phyloP scores from a whole-genome alignment of 1,140 invertebrate genomes.

The Phymastichus coffea region DNA sequence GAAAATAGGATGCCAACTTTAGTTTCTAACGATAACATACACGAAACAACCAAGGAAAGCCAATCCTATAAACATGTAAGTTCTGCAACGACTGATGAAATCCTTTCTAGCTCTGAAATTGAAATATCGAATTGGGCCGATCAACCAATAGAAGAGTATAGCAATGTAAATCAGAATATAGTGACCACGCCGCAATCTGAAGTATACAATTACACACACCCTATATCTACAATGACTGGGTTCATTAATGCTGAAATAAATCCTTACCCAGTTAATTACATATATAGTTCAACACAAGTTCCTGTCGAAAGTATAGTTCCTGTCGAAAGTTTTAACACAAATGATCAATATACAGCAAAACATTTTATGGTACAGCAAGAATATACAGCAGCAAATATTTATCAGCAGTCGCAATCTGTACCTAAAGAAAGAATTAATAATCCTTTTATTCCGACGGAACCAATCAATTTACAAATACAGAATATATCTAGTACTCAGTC shows the following conservation, averaged over 20 bases:
- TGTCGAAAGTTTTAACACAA: slow-evolving; percentile 36
- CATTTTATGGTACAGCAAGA: slow-evolving; percentile 35
- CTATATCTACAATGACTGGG: slow-evolving; percentile 56
- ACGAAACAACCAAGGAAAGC: neutral
- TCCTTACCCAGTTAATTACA: slow-evolving; percentile 44
- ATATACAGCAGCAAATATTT: slow-evolving; percentile 39
- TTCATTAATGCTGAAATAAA: slow-evolving; percentile 56
- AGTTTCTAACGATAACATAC: neutral
- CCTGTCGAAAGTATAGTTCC: slow-evolving; percentile 34
- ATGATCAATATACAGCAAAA: slow-evolving; percentile 34
- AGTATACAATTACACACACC: slow-evolving; percentile 56
- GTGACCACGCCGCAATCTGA: slow-evolving; percentile 23
- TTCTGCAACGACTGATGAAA: neutral
- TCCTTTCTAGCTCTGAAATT: neutral
- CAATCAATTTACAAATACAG: neutral
- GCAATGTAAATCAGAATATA: slow-evolving; percentile 25
- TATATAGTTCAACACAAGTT: slow-evolving; percentile 38
- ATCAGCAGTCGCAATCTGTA: slow-evolving; percentile 35
- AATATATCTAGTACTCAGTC: neutral
- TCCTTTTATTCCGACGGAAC: neutral
- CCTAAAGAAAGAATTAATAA: neutral
- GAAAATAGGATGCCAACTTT: neutral
- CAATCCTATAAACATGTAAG: neutral
- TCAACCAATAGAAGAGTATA: slow-evolving; percentile 31
- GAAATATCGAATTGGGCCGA: slow-evolving; percentile 39